A percentile compares a stretch with the other conserved stretches of the same genome.
Evolutionary conservation across 1,140 invertebrate genomes (phyloP).

Genomic region (Drosophila paulistorum): DNA sequence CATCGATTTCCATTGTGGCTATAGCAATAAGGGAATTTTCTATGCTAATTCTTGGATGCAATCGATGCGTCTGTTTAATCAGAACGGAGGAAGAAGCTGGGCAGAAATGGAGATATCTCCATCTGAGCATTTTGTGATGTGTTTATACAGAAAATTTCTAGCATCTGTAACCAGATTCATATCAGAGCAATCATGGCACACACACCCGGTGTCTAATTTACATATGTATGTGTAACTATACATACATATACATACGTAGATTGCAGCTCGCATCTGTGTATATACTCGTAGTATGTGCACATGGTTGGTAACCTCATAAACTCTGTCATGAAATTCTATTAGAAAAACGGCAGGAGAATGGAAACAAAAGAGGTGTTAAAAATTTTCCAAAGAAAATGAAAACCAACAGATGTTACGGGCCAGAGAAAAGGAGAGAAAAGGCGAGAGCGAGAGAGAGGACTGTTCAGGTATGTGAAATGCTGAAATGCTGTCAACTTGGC

Average conservation of each 20-base stretch:
- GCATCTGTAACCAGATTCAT: conserved; percentile 14
- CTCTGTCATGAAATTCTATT: conserved; percentile 10
- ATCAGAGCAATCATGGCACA: conserved; percentile 39
- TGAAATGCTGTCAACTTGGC: conserved; percentile 49
- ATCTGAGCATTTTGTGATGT: conserved; percentile 10
- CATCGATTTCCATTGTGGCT: background rate
- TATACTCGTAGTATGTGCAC: conserved; percentile 1
- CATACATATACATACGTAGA: background rate
- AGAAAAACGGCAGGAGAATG: conserved; percentile 20
- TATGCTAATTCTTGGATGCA: conserved; percentile 38
- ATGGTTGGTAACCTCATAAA: conserved; percentile 19
- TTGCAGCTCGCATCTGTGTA: conserved; percentile 43
- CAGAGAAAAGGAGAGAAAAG: conserved; percentile 5
- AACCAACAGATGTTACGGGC: conserved; percentile 5
- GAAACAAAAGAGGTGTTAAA: conserved; percentile 57
- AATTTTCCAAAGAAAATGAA: conserved; percentile 18
- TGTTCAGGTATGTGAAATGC: conserved; percentile 34
- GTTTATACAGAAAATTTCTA: conserved; percentile 16
- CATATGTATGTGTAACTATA: conserved; percentile 34
- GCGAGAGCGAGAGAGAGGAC: conserved; percentile 19
- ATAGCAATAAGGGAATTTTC: conserved; percentile 22
- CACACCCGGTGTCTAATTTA: conserved; percentile 40
- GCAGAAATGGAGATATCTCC: conserved; percentile 15
- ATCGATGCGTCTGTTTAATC: conserved; percentile 29
- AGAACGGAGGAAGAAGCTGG: background rate